A percentile compares a stretch with the other conserved stretches of the same genome.
phyloP scores from a whole-genome alignment of 2,113 vertebrate species.

The Equus quagga region DNA sequence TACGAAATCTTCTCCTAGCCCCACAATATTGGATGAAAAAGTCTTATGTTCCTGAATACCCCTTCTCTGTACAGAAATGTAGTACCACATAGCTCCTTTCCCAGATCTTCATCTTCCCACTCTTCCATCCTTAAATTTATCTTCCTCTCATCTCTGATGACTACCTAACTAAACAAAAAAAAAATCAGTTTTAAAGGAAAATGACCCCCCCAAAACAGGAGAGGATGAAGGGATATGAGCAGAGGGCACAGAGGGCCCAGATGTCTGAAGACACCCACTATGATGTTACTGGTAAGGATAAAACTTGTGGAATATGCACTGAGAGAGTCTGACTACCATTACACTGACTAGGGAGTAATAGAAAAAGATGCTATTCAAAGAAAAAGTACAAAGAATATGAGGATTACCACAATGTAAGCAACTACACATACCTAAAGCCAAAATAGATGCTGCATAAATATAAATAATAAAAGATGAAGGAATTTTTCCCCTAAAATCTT shows the following conservation, averaged over 20 bases:
- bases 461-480: not conserved
- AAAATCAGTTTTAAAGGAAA: constrained; percentile 7
- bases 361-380: not conserved
- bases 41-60: not conserved
- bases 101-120: not conserved
- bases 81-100: not conserved
- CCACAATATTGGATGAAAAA: not conserved
- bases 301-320: not conserved
- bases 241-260: not conserved
- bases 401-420: constrained; percentile 12
- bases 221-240: not conserved
- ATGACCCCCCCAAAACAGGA: not conserved
- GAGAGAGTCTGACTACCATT: not conserved
- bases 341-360: not conserved
- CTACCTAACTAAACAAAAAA: not conserved
- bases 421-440: not conserved
- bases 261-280: not conserved
- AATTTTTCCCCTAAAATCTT: not conserved
- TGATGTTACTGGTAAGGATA: not conserved
- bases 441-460: not conserved
- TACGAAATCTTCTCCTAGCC: not conserved
- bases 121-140: not conserved
- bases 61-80: not conserved
- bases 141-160: not conserved
- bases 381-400: constrained; percentile 13